phyloP scores from a whole-genome alignment of 2,888 invertebrate genomes.

The Pristionchus mayeri region DNA sequence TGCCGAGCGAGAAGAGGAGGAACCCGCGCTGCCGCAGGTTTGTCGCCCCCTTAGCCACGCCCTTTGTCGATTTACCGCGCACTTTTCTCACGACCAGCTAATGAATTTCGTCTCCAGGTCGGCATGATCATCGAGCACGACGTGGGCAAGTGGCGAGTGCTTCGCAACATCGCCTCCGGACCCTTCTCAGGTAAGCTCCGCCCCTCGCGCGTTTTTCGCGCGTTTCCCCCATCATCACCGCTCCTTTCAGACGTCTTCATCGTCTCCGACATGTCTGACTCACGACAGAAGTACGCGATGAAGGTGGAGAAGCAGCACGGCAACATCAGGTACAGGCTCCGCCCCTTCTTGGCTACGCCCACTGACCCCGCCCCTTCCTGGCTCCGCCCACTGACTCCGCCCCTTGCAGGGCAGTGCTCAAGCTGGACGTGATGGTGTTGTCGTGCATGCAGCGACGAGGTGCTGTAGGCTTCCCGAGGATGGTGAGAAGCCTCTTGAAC shows the following conservation, averaged over 20 bases:
- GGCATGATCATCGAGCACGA: conserved; percentile 47
- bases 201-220: conserved; percentile 49
- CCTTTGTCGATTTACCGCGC: conserved; percentile 17
- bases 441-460: conserved; percentile 56
- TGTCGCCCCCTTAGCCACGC: neutral
- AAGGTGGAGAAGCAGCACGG: conserved; percentile 68
- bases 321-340: conserved; percentile 56
- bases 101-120: conserved; percentile 31
- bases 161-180: conserved; percentile 62
- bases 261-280: conserved; percentile 28
- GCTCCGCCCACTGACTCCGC: neutral
- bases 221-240: neutral
- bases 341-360: no score
- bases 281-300: conserved; percentile 65
- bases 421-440: conserved; percentile 69
- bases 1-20: conserved; percentile 35
- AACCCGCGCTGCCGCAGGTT: conserved; percentile 40
- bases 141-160: conserved; percentile 50
- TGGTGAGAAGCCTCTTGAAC: neutral
- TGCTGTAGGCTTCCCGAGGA: conserved; percentile 63
- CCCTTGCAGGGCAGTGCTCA: conserved; percentile 64
- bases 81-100: neutral
- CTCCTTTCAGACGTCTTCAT: conserved; percentile 43
- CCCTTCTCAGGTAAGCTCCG: conserved; percentile 67
- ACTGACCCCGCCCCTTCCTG: neutral